A percentile compares a stretch with the other conserved stretches of the same genome.
Conservation (phyloP, 2,888 invertebrate species). For the Dexiosoma caninum region DNA sequence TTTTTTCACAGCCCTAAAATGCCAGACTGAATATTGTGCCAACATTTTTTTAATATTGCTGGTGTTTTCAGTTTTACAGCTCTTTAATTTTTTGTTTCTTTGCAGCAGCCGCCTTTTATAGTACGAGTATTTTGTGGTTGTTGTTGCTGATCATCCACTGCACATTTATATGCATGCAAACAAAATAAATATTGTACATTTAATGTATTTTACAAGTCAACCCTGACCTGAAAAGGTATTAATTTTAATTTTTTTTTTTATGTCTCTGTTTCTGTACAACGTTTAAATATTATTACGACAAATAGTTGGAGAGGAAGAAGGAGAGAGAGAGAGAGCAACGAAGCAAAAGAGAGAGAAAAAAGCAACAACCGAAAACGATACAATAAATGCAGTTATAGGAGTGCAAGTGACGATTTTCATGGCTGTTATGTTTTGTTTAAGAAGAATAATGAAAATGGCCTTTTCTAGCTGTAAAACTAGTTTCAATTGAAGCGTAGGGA, state of each 20-base stretch:
- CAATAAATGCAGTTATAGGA: slow-evolving; percentile 50
- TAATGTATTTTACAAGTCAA: slow-evolving; percentile 61
- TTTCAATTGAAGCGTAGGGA: too few species aligned
- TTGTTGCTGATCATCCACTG: slow-evolving; percentile 41
- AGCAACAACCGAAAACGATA: background rate
- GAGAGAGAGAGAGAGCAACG: slow-evolving; percentile 10
- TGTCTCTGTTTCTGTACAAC: slow-evolving; percentile 17
- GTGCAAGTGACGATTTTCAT: slow-evolving; percentile 53
- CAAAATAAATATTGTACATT: slow-evolving; percentile 50
- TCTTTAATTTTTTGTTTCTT: slow-evolving; percentile 17
- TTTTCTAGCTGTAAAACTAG: too few species aligned
- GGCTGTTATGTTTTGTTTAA: background rate
- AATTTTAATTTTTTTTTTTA: too few species aligned
- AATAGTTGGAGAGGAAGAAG: slow-evolving; percentile 14
- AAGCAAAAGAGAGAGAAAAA: background rate
- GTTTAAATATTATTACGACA: slow-evolving; percentile 36
- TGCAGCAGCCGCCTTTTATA: slow-evolving; percentile 43
- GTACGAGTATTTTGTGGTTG: slow-evolving; percentile 2
- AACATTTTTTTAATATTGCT: slow-evolving; percentile 45
- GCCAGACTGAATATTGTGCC: slow-evolving; percentile 2
- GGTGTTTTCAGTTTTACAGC: slow-evolving; percentile 1
- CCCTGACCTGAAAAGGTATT: slow-evolving; percentile 61
- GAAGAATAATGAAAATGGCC: background rate
- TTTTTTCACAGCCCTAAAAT: background rate
- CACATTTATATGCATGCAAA: slow-evolving; percentile 40